Percentiles rank a stretch among this genome's conserved stretches.
These are phyloP conservation scores for Amia ocellicauda DNA, from an alignment of 2,113 vertebrate species.

Conservation along the genomic window DNA sequence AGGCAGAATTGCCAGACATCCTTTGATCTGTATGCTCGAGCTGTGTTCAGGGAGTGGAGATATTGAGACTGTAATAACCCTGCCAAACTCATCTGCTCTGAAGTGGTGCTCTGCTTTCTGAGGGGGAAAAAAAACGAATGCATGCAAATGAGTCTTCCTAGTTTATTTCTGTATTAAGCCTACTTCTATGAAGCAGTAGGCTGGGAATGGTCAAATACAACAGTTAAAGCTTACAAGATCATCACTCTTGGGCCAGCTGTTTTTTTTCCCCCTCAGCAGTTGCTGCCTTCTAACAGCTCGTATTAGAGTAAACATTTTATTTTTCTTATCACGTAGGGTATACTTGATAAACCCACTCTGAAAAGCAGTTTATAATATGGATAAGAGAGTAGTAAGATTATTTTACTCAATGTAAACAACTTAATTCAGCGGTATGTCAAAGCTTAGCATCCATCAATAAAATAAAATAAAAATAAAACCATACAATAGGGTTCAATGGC, in stretches of 20 bases:
- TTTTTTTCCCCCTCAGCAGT: not conserved
- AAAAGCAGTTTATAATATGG: no score
- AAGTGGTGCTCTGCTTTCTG: constrained; percentile 45
- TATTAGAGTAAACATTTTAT: no score
- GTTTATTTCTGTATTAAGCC: not conserved
- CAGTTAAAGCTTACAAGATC: no score
- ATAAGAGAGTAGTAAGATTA: no score
- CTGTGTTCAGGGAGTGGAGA: constrained; percentile 35
- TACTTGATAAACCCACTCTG: no score
- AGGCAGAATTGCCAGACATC: constrained; percentile 30
- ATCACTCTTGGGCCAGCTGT: no score
- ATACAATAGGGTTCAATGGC: no score
- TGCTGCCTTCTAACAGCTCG: not conserved
- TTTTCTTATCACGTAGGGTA: no score
- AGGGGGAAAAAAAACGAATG: not conserved
- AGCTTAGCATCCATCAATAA: no score
- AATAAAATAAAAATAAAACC: no score
- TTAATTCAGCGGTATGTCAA: no score
- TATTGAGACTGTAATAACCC: constrained; percentile 52
- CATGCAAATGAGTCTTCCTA: not conserved
- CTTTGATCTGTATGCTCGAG: constrained; percentile 59
- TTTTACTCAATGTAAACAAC: no score
- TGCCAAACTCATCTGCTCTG: constrained; percentile 53
- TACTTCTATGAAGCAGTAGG: not conserved
- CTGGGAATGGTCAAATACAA: not conserved